Conservation (phyloP, 1,140 invertebrate genomes). For the Hycleus cichorii region DNA sequence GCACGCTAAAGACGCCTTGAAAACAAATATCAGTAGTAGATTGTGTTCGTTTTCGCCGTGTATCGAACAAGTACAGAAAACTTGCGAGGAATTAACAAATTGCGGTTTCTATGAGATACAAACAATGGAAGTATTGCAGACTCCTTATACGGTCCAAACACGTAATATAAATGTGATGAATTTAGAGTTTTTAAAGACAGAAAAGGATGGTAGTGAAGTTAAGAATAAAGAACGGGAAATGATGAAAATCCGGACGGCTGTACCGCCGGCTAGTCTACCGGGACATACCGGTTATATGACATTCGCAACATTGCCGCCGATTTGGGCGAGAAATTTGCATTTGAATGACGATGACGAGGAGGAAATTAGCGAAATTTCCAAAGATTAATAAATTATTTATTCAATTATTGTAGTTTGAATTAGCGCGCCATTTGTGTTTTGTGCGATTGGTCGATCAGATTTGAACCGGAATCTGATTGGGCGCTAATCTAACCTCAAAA, state of each 20-base stretch:
- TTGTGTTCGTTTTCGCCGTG: conserved; percentile 97
- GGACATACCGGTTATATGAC: conserved; percentile 95
- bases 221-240: conserved; percentile 44
- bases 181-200: conserved; percentile 49
- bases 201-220: conserved; percentile 41
- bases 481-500: no score
- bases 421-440: no score
- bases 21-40: conserved; percentile 66
- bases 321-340: conserved; percentile 19
- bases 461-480: no score
- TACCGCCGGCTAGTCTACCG: conserved; percentile 61
- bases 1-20: conserved; percentile 64
- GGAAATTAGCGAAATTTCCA: no score
- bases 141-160: conserved; percentile 70
- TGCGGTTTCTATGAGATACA: conserved; percentile 75
- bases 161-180: conserved; percentile 61
- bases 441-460: no score
- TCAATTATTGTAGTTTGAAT: no score
- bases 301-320: conserved; percentile 74
- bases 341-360: background rate
- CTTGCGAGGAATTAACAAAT: conserved; percentile 60
- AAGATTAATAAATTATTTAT: no score
- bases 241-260: conserved; percentile 56
- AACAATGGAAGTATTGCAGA: conserved; percentile 83
- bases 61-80: conserved; percentile 94